These are phyloP conservation scores for Clusia tigrina DNA, from an alignment of 2,888 invertebrate genomes.

Conservation along the genomic window DNA sequence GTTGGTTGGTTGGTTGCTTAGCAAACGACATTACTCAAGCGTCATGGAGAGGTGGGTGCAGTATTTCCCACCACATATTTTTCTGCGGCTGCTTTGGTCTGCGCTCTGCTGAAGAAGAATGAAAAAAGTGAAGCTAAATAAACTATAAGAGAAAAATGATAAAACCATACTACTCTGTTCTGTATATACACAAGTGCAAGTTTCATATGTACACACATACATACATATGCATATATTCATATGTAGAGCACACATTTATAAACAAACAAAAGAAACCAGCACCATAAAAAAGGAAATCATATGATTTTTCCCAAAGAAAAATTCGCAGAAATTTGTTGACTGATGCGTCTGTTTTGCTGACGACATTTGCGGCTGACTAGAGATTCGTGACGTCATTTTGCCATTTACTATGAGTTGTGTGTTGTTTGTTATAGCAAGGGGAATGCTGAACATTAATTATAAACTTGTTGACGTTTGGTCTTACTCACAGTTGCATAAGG, in stretches of 20 bases:
- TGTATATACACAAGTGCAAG: neutral
- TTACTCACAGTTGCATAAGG: neutral
- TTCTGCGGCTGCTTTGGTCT: too few species aligned
- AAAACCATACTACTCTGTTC: neutral
- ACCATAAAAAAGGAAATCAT: neutral
- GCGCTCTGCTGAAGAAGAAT: too few species aligned
- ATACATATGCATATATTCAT: constrained; percentile 7
- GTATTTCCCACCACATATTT: too few species aligned
- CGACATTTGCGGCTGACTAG: neutral
- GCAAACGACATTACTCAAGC: too few species aligned
- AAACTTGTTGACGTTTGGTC: neutral
- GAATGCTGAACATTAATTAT: neutral
- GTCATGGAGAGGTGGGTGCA: too few species aligned
- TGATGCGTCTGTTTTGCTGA: neutral
- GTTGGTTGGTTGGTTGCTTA: too few species aligned
- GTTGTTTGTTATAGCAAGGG: too few species aligned
- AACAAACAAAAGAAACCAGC: neutral
- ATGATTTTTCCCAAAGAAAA: neutral
- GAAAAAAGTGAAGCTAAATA: too few species aligned
- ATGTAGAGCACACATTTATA: neutral
- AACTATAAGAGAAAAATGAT: neutral
- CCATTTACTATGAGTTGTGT: neutral
- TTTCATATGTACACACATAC: constrained; percentile 1
- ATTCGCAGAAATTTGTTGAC: neutral
- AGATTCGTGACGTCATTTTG: neutral